Evolutionary conservation across 2,797 vertebrate species (phyloP), one percentile per base, ranked within the genome.

Genomic region (Uromys caudimaculatus): DNA sequence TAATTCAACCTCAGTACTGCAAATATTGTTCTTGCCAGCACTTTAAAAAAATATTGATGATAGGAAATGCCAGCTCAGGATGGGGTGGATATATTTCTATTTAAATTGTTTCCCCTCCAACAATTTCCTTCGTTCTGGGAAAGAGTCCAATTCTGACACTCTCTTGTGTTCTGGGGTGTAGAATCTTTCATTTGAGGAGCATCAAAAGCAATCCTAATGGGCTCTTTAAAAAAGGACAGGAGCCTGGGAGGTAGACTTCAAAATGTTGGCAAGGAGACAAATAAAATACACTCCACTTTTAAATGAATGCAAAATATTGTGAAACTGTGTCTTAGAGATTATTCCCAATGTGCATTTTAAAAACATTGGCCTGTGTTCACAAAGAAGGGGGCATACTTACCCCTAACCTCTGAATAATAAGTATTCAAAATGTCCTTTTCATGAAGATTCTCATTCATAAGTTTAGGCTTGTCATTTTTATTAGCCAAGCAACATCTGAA

Each of bases 211-310:
- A 84, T 97, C 97, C 96, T 98, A 1, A 47, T 93, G 96, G 97
- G 96, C 8, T 3, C 58, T 97, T 83, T 95, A 95, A 95, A 98
- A 98, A 91, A 95, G 95, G 94, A 98, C 94, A 98, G 97, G 93
- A 98, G 91, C 82, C 93, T 97, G 91, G 97, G 96, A 98, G 96
- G 95, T 85, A 97, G 83, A 95, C 95, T 98, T 98, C 93, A 98
- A 98, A 98, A 98, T 98, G 67, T 97, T 98, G 98, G 98, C 98
- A 97, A 82, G 16, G 12, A 83, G 97, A 97, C 97, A 98, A 96
- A 97, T 97, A 97, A 98, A 98, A 98, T 95, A 98, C 78, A 92
- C 90, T 98, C 97, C 0, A 14, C 78, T 96, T 97, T 97, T 96
- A 97, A 98, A 97, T 97, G 97, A 96, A 98, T 97, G 94, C 97